These are phyloP conservation scores for Bombus breviceps DNA, from an alignment of 1,140 invertebrate species.

Conservation along the genomic window DNA sequence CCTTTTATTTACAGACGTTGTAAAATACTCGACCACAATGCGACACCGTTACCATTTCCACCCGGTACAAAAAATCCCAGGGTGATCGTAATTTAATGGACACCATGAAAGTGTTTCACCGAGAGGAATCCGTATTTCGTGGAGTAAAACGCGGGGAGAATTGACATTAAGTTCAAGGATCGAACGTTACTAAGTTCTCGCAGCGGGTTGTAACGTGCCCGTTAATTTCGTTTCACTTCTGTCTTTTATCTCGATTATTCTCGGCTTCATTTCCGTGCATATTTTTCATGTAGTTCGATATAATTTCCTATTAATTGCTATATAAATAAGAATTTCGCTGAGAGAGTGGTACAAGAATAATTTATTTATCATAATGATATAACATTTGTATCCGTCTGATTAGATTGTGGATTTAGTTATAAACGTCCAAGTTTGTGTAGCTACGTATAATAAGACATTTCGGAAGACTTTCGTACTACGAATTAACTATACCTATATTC, in stretches of 20 bases:
- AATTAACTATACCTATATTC: too few species aligned
- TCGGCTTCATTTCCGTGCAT: too few species aligned
- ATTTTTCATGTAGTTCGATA: too few species aligned
- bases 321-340: too few species aligned
- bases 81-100: conserved; percentile 2
- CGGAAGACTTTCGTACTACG: too few species aligned
- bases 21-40: conserved; percentile 14
- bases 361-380: too few species aligned
- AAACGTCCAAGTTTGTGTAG: neutral
- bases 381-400: too few species aligned
- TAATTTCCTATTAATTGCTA: too few species aligned
- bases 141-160: neutral
- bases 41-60: conserved; percentile 10
- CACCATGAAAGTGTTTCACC: neutral
- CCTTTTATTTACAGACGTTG: conserved; percentile 43
- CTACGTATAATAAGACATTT: neutral
- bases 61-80: neutral
- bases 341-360: too few species aligned
- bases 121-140: neutral
- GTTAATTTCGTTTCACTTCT: neutral
- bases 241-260: too few species aligned
- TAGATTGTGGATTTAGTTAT: neutral
- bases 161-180: neutral
- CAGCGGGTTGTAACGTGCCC: neutral
- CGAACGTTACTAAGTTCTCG: neutral